These are phyloP conservation scores for Betta splendens DNA, from an alignment of 2,797 vertebrate genomes.

Conservation along the genomic window DNA sequence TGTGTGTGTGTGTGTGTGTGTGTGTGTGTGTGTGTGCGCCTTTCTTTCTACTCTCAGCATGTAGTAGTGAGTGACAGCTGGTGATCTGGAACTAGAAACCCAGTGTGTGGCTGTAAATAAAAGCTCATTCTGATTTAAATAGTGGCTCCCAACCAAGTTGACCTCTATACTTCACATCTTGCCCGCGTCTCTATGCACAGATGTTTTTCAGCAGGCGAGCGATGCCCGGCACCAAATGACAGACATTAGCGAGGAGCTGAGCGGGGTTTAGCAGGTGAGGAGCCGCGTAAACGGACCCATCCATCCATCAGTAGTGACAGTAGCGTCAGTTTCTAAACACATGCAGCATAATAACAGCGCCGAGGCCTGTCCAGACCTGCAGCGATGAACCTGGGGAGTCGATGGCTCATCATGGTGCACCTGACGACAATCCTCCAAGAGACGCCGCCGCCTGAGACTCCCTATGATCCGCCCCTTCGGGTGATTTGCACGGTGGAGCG, in stretches of 20 bases:
- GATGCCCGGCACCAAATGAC: slow-evolving; percentile 11
- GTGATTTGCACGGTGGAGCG: no score
- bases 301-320: no score
- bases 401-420: slow-evolving; percentile 34
- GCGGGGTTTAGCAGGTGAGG: not conserved
- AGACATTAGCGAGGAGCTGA: not conserved
- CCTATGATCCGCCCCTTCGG: no score
- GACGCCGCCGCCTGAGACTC: slow-evolving; percentile 20
- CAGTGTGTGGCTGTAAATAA: slow-evolving; percentile 64
- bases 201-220: slow-evolving; percentile 28
- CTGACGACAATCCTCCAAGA: slow-evolving; percentile 44
- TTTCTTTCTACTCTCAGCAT: slow-evolving; percentile 55
- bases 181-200: slow-evolving; percentile 23
- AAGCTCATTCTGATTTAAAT: slow-evolving; percentile 63
- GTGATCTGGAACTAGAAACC: slow-evolving; percentile 68
- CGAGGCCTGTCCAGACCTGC: slow-evolving; percentile 15
- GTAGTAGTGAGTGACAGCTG: slow-evolving; percentile 65
- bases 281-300: no score
- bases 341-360: slow-evolving; percentile 21
- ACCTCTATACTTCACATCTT: slow-evolving; percentile 21
- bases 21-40: slow-evolving; percentile 37
- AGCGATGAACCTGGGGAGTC: slow-evolving; percentile 22
- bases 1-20: slow-evolving; percentile 3
- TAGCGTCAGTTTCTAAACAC: slow-evolving; percentile 11
- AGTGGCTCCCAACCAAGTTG: slow-evolving; percentile 29